Base-by-base conservation (phyloP, 2,797 vertebrate species). In the Peromyscus eremicus region DNA sequence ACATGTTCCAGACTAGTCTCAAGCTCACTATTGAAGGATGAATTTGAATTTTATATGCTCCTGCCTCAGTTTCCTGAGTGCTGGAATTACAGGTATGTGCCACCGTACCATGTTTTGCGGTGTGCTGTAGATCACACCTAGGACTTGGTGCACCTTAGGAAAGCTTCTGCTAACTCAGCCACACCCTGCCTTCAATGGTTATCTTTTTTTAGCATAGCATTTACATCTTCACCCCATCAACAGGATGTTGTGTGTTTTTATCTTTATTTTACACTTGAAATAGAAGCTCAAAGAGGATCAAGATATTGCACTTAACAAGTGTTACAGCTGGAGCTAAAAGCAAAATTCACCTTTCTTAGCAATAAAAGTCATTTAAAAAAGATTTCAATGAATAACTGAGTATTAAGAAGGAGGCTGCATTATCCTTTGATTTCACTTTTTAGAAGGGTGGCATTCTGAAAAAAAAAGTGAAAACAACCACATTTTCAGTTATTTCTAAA, bases 381-480 rank as follows among this genome's bases (percentile, higher is more conserved):
- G 32, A 79, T 81, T 96, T 95, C 52, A 34, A n/a, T 84, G 89
- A 97, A 85, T 83, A 88, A 91, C 27, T 37, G 64, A 93, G 40
- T 77, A 21, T 70, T 70, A 55, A 71, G 82, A 32, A 95, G 25
- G 73, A 8, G 27, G 5, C 29, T 43, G 76, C 64, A 29, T 11
- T 25, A 92, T 84, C 34, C 34, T 92, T 79, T 81, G 92, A 60
- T 71, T 95, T 96, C 70, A 66, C 29, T 96, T 94, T 88, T 88
- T 96, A 87, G 34, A 37, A 14, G 25, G 52, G 55, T 81, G 40
- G 27, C 49, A 40, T 52, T 73, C 14, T 76, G 55, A 92, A 85
- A 43, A 73, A 85, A 6, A 2, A 2, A 84, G 89, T 12, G n/a
- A 93, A 32, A 52, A 55, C 49, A 71, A 87, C 66, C 9, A 60